phyloP scores from a whole-genome alignment of 1,140 invertebrate genomes.

The Drosophila sturtevanti region DNA sequence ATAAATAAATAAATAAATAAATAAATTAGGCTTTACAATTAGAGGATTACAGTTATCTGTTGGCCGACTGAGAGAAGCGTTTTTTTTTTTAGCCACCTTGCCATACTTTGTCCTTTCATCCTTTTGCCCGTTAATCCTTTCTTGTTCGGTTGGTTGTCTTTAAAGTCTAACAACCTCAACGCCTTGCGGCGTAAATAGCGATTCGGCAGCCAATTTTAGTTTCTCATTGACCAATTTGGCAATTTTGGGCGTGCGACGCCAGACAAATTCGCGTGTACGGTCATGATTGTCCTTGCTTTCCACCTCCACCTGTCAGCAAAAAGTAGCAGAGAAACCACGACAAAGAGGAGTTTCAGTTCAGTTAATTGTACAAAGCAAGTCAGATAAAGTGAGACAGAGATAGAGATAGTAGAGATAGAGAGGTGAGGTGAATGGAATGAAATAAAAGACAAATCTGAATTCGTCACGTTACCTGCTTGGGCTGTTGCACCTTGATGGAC shows the following conservation, averaged over 20 bases:
- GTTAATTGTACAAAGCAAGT: constrained; percentile 54
- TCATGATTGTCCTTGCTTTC: constrained; percentile 92
- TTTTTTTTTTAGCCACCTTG: neutral
- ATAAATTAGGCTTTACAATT: constrained; percentile 68
- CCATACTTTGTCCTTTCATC: constrained; percentile 19
- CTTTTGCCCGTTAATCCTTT: constrained; percentile 12
- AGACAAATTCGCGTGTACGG: constrained; percentile 91
- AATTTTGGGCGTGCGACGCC: constrained; percentile 91
- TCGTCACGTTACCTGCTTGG: constrained; percentile 87
- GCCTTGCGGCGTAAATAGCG: constrained; percentile 86
- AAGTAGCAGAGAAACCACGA: constrained; percentile 37
- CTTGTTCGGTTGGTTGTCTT: neutral
- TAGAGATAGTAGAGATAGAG: neutral
- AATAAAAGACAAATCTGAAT: neutral
- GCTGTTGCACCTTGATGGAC: constrained; percentile 91
- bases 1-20: constrained; percentile 75
- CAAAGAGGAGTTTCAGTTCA: neutral
- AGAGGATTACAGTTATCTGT: constrained; percentile 46
- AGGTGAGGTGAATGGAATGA: neutral
- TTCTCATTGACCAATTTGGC: constrained; percentile 92
- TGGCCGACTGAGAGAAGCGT: constrained; percentile 22
- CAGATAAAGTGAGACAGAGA: neutral
- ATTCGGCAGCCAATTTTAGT: constrained; percentile 88
- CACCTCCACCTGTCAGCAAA: constrained; percentile 87
- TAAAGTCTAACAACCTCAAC: constrained; percentile 74